Evolutionary conservation across 2,888 invertebrate species (phyloP), one percentile per base, ranked within the genome.

Genomic region (Lasioglossum lativentre): DNA sequence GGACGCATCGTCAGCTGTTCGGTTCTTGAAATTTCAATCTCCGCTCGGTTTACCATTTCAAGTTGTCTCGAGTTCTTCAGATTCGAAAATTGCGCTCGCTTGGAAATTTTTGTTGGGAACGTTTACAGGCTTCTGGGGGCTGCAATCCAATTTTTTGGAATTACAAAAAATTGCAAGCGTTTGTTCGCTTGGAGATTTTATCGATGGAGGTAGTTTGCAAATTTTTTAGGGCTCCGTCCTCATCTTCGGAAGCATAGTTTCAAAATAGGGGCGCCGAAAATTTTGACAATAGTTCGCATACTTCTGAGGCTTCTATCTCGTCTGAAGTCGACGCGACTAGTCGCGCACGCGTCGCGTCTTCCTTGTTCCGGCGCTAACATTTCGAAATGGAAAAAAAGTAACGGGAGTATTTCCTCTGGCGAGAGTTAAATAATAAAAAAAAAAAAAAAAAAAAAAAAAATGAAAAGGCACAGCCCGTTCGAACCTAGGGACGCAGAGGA

Each of bases 401-500:
- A 2, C 34, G 12, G 23, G 23, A 6, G 38, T 59, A 14, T 10
- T 42, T 59, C 27, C 59, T 2, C 40, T 30, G 5, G 4, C 19
- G 56, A 14, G 30, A 30, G 27, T 30, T n/a, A 16, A n/a, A n/a
- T n/a, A n/a, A n/a, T n/a, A n/a, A n/a, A n/a, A n/a, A n/a, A n/a
- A n/a, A n/a, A 75, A 47, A 42, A 30, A 52, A 47, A 52, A 8
- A 75, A 47, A 42, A 30, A 52, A 47, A 52, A 8, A 52, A 52
- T 52, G 19, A 30, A 30, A 47, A 47, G 34, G n/a, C 34, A 12
- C 23, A 1, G 38, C 30, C 14, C 4, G 47, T 19, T 23, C 52
- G 52, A 52, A 23, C 71, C 38, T 40, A 75, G 66, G 34, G 66
- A 66, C 66, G 42, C 16, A 34, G 12, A 59, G 45, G 80, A 89